Percentiles rank a stretch among this genome's conserved stretches.
These are phyloP conservation scores for Carduelis carduelis DNA, from an alignment of 2,797 vertebrate genomes.

Conservation along the genomic window DNA sequence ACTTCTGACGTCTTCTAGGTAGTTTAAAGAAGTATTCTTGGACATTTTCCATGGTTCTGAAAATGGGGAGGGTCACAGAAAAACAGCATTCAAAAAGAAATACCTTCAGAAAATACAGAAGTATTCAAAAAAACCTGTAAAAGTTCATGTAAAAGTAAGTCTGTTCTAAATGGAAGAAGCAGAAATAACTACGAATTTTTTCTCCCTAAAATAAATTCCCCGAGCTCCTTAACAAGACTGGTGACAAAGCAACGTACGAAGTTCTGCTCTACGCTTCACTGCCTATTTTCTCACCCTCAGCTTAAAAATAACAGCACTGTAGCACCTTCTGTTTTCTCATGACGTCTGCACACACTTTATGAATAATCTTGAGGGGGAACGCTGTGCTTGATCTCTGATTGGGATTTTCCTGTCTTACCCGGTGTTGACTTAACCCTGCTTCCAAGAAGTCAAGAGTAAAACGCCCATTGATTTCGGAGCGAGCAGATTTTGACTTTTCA, in stretches of 20 bases:
- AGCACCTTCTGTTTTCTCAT: slow-evolving; percentile 54
- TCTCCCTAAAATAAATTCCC: not conserved
- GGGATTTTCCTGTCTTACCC: slow-evolving; percentile 28
- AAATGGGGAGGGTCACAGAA: not conserved
- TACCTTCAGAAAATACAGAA: not conserved
- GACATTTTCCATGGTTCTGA: not conserved
- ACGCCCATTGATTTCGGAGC: not conserved
- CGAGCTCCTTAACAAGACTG: not conserved
- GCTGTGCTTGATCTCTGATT: not conserved
- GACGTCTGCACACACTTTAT: not conserved
- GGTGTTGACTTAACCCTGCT: slow-evolving; percentile 29
- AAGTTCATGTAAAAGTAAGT: not conserved
- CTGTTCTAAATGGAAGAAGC: not conserved
- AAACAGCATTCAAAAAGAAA: not conserved
- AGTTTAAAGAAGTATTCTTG: not conserved
- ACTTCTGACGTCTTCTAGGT: not conserved
- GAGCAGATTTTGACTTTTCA: slow-evolving; percentile 63
- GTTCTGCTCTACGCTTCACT: not conserved
- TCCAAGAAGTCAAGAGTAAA: slow-evolving; percentile 17
- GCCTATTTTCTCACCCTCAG: slow-evolving; percentile 47
- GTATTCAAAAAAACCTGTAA: not conserved
- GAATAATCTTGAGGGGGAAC: slow-evolving; percentile 20
- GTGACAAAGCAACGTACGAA: slow-evolving; percentile 31
- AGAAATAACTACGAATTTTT: not conserved
- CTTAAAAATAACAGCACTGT: slow-evolving; percentile 63